These are phyloP conservation scores for Sylvilagus bachmani DNA, from an alignment of 2,113 vertebrate species.

Conservation along the genomic window DNA sequence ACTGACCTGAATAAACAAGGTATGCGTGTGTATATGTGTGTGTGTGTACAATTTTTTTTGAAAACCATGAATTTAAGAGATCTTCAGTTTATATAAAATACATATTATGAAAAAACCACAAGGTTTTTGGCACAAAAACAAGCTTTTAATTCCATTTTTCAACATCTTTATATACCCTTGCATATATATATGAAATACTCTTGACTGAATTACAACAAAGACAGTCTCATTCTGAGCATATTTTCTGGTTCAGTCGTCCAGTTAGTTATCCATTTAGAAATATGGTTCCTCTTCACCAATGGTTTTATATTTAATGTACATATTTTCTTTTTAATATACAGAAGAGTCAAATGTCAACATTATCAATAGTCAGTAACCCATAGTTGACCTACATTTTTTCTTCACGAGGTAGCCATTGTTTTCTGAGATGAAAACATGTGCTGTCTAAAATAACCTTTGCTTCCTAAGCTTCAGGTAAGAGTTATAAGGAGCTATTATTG, in stretches of 20 bases:
- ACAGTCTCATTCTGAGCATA: background rate
- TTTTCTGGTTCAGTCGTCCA: background rate
- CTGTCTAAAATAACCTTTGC: background rate
- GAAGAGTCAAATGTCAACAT: background rate
- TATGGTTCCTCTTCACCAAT: background rate
- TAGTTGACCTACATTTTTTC: background rate
- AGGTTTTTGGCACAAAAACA: too few relatives aligned
- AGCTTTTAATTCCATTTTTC: too few relatives aligned
- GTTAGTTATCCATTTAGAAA: background rate
- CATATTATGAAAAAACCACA: too few relatives aligned
- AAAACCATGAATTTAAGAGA: too few relatives aligned
- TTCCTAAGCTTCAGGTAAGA: background rate
- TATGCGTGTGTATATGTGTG: background rate
- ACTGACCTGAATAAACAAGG: background rate
- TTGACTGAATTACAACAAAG: background rate
- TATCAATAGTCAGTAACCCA: background rate
- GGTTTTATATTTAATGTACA: background rate
- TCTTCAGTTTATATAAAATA: too few relatives aligned
- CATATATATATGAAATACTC: background rate
- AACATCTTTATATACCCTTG: too few relatives aligned
- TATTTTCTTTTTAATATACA: background rate
- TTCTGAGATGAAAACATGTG: conserved; percentile 3
- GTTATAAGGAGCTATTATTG: background rate
- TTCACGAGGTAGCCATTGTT: background rate
- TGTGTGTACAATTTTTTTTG: background rate